phyloP scores from a whole-genome alignment of 2,113 vertebrate species.

The Gallinago undulata region DNA sequence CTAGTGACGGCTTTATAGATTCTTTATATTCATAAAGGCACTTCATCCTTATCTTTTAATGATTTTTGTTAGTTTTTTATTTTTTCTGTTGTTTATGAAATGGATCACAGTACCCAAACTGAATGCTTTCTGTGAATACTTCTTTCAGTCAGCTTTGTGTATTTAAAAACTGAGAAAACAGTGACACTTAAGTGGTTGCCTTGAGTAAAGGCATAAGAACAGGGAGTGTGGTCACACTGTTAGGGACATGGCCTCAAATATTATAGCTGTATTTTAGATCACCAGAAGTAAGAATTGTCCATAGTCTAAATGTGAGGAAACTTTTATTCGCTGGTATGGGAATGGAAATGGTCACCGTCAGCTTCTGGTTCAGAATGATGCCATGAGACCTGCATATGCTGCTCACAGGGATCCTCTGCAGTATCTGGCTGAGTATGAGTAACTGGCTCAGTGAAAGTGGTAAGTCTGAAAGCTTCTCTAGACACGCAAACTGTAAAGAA shows the following conservation, averaged over 20 bases:
- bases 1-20: constrained; percentile 74
- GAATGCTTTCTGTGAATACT: not conserved
- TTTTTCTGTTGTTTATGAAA: not conserved
- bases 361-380: not conserved
- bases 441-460: not conserved
- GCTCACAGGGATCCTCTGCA: not conserved
- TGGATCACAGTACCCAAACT: not conserved
- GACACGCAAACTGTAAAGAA: not conserved
- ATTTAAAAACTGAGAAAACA: not conserved
- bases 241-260: not conserved
- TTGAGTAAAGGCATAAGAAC: not conserved
- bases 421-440: not conserved
- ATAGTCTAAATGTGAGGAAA: not conserved
- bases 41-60: not conserved
- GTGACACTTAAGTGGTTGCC: accelerated
- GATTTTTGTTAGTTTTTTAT: not conserved
- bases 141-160: not conserved
- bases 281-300: not conserved
- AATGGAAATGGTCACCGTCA: not conserved
- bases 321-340: not conserved
- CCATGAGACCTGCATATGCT: not conserved
- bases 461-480: not conserved
- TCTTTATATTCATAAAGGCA: constrained; percentile 43
- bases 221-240: not conserved
- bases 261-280: not conserved